Base-by-base conservation (phyloP, 2,113 vertebrate species). In the Anseranas semipalmata region DNA sequence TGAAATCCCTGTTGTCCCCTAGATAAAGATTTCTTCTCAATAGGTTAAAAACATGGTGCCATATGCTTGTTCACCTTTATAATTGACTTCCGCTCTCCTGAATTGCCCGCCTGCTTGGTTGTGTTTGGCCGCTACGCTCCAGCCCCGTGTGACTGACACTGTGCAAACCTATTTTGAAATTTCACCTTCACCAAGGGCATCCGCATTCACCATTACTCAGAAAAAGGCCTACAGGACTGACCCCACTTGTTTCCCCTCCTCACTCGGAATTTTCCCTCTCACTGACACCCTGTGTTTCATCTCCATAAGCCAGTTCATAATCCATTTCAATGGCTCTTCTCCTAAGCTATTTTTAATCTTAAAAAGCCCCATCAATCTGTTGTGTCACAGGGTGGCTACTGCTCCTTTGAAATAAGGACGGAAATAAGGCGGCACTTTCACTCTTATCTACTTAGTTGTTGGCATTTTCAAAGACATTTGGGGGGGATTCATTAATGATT, bases 291-390 rank as follows among this genome's bases (percentile, higher is more conserved):
- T 30, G 16, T 6, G 78, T 59, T 93, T 87, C 90, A 78, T 73
- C 93, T 94, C 88, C 83, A 11, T 37, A 81, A 94, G 73, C 88
- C 95, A 95, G 90, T 68, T 66, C 94, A 80, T 95, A 96, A 97
- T 96, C 95, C 92, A 77, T 93, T 93, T 95, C 95, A 96, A 97
- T 88, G 96, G 95, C 95, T 97, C 92, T 97, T 96, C 94, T 92
- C 93, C 37, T 14, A 41, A 91, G 80, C 80, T 97, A 97, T 97
- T 95, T 96, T 97, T 98, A 96, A 96, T 74, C 87, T 96, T 75
- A 53, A 95, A 95, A 94, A 98, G 87, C 45, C 66, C 56, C 67
- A 97, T 80, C 93, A 87, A 93, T 48, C 89, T 60, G 20, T 74
- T 55, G 74, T 88, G 85, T 91, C 96, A 93, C 78, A 53, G 73